A percentile compares a stretch with the other conserved stretches of the same genome.
Conservation (phyloP, 1,140 invertebrate genomes). For the Dendroctonus valens region DNA sequence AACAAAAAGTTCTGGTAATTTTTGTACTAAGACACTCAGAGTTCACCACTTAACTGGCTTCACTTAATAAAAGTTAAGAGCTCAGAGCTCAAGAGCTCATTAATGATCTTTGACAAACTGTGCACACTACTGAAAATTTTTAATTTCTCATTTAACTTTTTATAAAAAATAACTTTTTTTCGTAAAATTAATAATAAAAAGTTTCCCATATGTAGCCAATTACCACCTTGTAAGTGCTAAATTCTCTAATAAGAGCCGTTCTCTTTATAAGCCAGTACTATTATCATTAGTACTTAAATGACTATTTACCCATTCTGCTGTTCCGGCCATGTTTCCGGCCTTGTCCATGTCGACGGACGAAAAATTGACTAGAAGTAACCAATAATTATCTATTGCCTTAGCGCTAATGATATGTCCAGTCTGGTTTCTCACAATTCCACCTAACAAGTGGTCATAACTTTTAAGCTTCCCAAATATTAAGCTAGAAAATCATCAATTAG, state of each 20-base stretch:
- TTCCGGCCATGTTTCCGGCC: constrained; percentile 67
- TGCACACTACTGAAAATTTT: too few relatives aligned
- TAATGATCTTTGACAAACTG: too few relatives aligned
- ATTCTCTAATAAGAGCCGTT: neutral
- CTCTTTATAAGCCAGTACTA: neutral
- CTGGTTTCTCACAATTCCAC: constrained; percentile 59
- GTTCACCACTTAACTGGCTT: too few relatives aligned
- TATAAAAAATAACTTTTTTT: too few relatives aligned
- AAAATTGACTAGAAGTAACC: constrained; percentile 68
- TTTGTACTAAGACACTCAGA: too few relatives aligned
- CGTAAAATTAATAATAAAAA: too few relatives aligned
- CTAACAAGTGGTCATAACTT: constrained; percentile 64
- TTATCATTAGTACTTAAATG: neutral
- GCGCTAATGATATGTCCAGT: constrained; percentile 64
- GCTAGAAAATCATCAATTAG: constrained; percentile 49
- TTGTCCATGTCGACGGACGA: constrained; percentile 62
- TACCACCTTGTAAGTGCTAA: too few relatives aligned
- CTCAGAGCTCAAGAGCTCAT: too few relatives aligned
- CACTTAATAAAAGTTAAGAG: too few relatives aligned
- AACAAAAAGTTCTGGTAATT: too few relatives aligned
- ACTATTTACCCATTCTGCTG: constrained; percentile 65
- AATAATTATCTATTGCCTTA: constrained; percentile 60
- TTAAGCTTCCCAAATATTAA: constrained; percentile 63
- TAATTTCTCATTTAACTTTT: too few relatives aligned
- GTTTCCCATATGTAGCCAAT: neutral